Base-by-base conservation (phyloP, 2,113 vertebrate species). In the Eurystomus gularis region DNA sequence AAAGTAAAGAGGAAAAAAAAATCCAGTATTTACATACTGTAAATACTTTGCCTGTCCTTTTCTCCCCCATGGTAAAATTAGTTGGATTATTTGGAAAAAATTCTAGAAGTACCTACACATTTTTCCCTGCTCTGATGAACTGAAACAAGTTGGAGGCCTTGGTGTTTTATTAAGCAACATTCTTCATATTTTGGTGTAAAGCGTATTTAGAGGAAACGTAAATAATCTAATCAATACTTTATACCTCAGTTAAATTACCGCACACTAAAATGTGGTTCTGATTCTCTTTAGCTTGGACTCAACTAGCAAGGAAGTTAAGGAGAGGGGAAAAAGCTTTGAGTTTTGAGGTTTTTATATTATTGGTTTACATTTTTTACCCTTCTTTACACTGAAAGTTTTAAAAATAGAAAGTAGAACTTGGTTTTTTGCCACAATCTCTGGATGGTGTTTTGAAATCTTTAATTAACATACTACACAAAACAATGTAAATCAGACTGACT, bases 371-470 rank as follows among this genome's bases (percentile, higher is more conserved):
- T 90, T 88, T 68, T 31, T 44, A 71, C 64, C 46, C 25, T 88
- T 60, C 44, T 94, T 80, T 72, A 52, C 6, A 82, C 58, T 65
- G 57, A 66, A 96, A 86, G 37, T 58, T 78, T 44, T 28, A 82
- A 91, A 96, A 81, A 11, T 25, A 58, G 29, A 62, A 57, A 58
- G 79, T 49, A 76, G 33, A 87, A 26, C 17, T 76, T 76, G 78
- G 17, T 28, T 29, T 40, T 97, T 93, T 94, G 21, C 55, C 64
- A 84, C 28, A 57, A 12, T 88, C 72, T 92, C 77, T 82, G 51
- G 64, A 73, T 84, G 19, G 55, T 82, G 26, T 97, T 97, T 97
- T 92, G 86, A 96, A 95, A 94, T 80, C 40, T 95, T 97, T 96
- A 95, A 97, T 97, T 96, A 95, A 71, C 24, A 18, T 92, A 57